phyloP scores from a whole-genome alignment of 2,797 vertebrate genomes.

The Rhabdophis nuchalis region DNA sequence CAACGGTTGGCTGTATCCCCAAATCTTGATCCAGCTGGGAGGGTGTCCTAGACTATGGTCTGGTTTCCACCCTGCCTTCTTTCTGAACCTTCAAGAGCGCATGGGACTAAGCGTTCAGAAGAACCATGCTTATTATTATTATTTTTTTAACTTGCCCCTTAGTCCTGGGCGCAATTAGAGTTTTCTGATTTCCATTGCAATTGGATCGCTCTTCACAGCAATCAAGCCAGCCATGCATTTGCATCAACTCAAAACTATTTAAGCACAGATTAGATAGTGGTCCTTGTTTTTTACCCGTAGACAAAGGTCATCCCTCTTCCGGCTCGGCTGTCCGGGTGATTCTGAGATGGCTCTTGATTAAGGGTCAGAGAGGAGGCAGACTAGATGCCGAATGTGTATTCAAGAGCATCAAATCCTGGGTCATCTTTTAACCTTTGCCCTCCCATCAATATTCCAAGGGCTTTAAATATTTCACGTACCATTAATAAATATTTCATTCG shows the following conservation, averaged over 20 bases:
- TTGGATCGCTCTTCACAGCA: slow-evolving; percentile 55
- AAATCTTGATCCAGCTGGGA: no score
- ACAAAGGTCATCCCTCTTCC: slow-evolving; percentile 47
- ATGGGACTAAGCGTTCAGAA: no score
- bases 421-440: slow-evolving; percentile 67
- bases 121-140: no score
- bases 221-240: slow-evolving; percentile 60
- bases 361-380: slow-evolving; percentile 46
- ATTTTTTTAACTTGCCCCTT: background rate
- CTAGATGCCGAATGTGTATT: slow-evolving; percentile 68
- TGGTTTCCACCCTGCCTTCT: no score
- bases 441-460: slow-evolving; percentile 68
- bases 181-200: slow-evolving; percentile 60
- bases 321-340: slow-evolving; percentile 43
- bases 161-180: slow-evolving; percentile 61
- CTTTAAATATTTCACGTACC: slow-evolving; percentile 63
- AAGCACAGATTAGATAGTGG: slow-evolving; percentile 45
- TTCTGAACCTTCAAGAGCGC: no score
- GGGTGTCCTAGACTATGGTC: no score
- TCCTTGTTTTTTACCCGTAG: slow-evolving; percentile 28
- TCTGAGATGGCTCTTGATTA: slow-evolving; percentile 27
- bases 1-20: no score
- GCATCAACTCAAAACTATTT: slow-evolving; percentile 55
- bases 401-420: slow-evolving; percentile 59
- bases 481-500: slow-evolving; percentile 68